A percentile compares a stretch with the other conserved stretches of the same genome.
Evolutionary conservation across 2,888 invertebrate genomes (phyloP).

Genomic region (Drosophila mimetica): DNA sequence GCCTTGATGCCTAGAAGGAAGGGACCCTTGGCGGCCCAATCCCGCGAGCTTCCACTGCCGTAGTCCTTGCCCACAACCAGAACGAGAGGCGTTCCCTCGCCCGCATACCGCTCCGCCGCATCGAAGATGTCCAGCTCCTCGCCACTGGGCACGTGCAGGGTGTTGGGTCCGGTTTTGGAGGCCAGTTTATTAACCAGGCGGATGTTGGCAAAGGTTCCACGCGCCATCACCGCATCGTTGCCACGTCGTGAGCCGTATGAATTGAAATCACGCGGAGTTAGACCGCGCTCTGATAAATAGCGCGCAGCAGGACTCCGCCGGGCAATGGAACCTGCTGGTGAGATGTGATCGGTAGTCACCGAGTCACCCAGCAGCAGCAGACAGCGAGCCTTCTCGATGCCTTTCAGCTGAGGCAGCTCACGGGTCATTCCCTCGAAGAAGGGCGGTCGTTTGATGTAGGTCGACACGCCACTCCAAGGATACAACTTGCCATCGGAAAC

Average conservation of each 20-base stretch:
- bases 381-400: conserved; percentile 91
- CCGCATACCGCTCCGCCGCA: conserved; percentile 32
- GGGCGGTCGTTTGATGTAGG: conserved; percentile 98
- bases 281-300: conserved; percentile 80
- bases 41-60: conserved; percentile 41
- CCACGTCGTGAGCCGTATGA: conserved; percentile 99
- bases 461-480: conserved; percentile 95
- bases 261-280: conserved; percentile 97
- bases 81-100: conserved; percentile 32
- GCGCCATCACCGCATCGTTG: conserved; percentile 93
- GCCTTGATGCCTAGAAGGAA: conserved; percentile 94
- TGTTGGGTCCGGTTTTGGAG: conserved; percentile 87
- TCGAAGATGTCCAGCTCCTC: conserved; percentile 43
- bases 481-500: conserved; percentile 94
- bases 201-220: conserved; percentile 40
- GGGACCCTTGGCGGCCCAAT: conserved; percentile 96
- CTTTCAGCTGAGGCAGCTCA: conserved; percentile 86
- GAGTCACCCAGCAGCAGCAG: conserved; percentile 96
- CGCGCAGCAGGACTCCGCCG: conserved; percentile 93
- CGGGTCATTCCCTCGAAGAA: conserved; percentile 94
- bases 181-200: conserved; percentile 36
- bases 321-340: conserved; percentile 98
- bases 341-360: conserved; percentile 99
- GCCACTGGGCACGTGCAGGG: conserved; percentile 89
- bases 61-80: conserved; percentile 96